Evolutionary conservation across 2,113 vertebrate genomes (phyloP), one percentile per base, ranked within the genome.

Genomic region (Poeciliopsis occidentalis): DNA sequence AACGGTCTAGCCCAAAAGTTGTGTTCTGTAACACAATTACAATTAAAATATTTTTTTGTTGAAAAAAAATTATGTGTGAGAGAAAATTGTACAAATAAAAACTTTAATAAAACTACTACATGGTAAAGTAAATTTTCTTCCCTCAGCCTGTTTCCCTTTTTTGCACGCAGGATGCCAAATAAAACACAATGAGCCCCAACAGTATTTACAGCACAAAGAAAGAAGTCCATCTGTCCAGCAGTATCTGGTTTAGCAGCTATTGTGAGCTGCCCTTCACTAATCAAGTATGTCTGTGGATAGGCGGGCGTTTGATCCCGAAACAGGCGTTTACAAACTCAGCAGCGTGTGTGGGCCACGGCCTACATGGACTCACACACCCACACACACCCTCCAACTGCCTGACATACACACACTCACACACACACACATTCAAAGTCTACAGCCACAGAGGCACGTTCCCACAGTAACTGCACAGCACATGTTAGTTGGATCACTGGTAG

Each of bases 341-440:
- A 83, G 80, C 82, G 86, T 94, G 92, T 94, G 93, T 92, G 93
- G 92, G 85, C 90, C 76, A 69, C 3, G 44, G 67, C 47, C 71
- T 71, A 77, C 78, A 67, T 27, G 22, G 60, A 75, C 73, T 60
- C 71, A 61, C 76, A 32, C 71, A 67, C 64, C 27, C 64, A 0
- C 69, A 62, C 69, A 66, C 72, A 76, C 63, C 57, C 63, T 54
- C 19, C 19, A 19, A 47, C 17, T 19, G 51, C 64, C 73, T 44
- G 67, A 62, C 63, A 69, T 47, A 67, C 73, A 66, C 68, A 76
- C 29, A 3, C 27, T 27, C 27, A 27, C 27, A 27, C 67, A 69
- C 72, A 66, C 29, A 76, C 64, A 64, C 24, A 71, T 64, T 67
- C 83, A 77, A 54, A 75, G 26, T 76, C 66, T 80, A 72, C 76